A percentile compares a stretch with the other conserved stretches of the same genome.
phyloP scores from a whole-genome alignment of 2,888 invertebrate genomes.

The Conops quadrifasciatus region DNA sequence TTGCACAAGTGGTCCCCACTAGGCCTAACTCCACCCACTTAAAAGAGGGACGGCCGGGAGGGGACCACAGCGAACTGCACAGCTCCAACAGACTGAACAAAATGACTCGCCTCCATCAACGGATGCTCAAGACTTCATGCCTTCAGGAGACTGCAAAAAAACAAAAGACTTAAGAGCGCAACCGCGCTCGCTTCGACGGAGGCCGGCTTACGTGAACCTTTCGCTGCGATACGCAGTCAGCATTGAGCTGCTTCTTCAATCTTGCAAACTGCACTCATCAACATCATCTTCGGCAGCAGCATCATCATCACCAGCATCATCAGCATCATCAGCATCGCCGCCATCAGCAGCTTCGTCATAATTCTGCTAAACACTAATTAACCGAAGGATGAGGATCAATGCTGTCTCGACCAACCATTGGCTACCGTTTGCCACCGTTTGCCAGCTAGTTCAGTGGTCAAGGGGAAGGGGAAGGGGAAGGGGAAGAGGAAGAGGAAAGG shows the following conservation, averaged over 20 bases:
- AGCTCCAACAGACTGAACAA: not conserved
- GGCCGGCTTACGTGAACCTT: not conserved
- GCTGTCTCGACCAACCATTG: slow-evolving; percentile 13
- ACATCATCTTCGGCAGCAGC: slow-evolving; percentile 11
- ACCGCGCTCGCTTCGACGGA: slow-evolving; percentile 31
- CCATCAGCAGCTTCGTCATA: slow-evolving; percentile 31
- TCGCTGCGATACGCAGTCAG: not conserved
- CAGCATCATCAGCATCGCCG: slow-evolving; percentile 40
- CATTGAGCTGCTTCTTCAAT: not conserved
- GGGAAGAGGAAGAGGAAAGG: slow-evolving; percentile 12
- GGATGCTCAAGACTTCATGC: slow-evolving; percentile 22
- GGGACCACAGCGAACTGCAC: not conserved
- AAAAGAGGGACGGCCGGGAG: not conserved
- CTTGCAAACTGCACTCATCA: slow-evolving; percentile 3
- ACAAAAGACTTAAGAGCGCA: slow-evolving; percentile 40
- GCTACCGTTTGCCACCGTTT: slow-evolving; percentile 16
- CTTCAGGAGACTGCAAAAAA: slow-evolving; percentile 24
- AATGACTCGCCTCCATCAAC: not conserved
- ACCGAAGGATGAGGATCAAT: slow-evolving; percentile 39
- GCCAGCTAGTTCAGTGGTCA: not conserved
- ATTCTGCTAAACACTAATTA: slow-evolving; percentile 43
- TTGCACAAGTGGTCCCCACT: not conserved
- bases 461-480: not conserved
- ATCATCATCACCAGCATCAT: slow-evolving; percentile 31
- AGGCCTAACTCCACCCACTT: slow-evolving; percentile 39